These are phyloP conservation scores for Carassius carassius DNA, from an alignment of 2,113 vertebrate genomes.

Conservation along the genomic window DNA sequence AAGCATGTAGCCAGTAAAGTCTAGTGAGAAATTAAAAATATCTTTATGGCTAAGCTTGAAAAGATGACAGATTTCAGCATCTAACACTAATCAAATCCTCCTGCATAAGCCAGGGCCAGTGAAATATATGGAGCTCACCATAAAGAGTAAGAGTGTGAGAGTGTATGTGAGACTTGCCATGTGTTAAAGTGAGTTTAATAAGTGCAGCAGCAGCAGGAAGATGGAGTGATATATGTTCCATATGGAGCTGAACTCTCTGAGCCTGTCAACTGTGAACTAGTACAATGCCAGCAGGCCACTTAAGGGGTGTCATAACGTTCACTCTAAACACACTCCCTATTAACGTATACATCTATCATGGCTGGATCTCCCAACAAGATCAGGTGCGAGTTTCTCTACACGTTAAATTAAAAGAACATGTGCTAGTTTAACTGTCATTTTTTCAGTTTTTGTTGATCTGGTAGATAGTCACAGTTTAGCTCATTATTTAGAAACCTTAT, in stretches of 20 bases:
- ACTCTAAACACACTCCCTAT: slow-evolving; percentile 21
- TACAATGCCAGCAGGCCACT: slow-evolving; percentile 17
- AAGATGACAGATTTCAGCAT: not conserved
- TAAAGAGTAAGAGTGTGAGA: not conserved
- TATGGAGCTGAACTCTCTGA: slow-evolving; percentile 39
- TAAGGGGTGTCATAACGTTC: slow-evolving; percentile 31
- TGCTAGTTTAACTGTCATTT: not conserved
- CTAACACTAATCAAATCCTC: slow-evolving; percentile 32
- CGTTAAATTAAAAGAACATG: not conserved
- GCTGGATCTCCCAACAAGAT: slow-evolving; percentile 2
- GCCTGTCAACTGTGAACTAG: slow-evolving; percentile 31
- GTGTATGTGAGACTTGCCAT: slow-evolving; percentile 12
- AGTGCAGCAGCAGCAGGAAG: slow-evolving; percentile 33
- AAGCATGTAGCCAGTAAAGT: not conserved
- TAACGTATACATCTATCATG: slow-evolving; percentile 28
- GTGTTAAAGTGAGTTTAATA: slow-evolving; percentile 45
- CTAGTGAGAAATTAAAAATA: not conserved
- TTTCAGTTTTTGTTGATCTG: not conserved
- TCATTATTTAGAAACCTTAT: not conserved
- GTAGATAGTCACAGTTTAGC: not conserved
- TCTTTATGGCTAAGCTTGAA: not conserved
- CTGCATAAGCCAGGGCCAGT: slow-evolving; percentile 14
- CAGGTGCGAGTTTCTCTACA: not conserved
- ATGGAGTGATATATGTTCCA: slow-evolving; percentile 43
- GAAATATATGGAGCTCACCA: slow-evolving; percentile 17